A percentile compares a stretch with the other conserved stretches of the same genome.
Conservation (phyloP, 2,888 invertebrate species). For the Caenorhabditis panamensis region DNA sequence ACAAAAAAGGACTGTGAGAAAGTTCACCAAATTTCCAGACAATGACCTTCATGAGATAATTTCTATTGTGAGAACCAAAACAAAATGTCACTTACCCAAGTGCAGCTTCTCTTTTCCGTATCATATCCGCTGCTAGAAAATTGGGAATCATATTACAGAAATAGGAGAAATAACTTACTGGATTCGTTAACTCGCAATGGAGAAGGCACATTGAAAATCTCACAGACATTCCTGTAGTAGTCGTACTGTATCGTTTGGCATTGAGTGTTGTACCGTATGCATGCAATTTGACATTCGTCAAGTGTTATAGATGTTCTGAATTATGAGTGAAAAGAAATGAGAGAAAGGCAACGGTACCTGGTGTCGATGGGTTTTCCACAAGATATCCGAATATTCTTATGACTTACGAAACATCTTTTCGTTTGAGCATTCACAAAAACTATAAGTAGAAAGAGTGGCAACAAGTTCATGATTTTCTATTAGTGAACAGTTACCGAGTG, state of each 20-base stretch:
- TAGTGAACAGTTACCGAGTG: slow-evolving; percentile 53
- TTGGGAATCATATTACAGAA: not conserved
- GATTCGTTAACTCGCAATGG: slow-evolving; percentile 54
- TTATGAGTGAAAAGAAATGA: not conserved
- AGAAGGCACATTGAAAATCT: slow-evolving; percentile 59
- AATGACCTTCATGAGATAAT: too few relatives aligned
- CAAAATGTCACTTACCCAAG: slow-evolving; percentile 31
- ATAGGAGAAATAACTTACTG: slow-evolving; percentile 12
- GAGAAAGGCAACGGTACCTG: slow-evolving; percentile 5
- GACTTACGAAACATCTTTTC: slow-evolving; percentile 57
- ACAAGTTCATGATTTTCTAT: slow-evolving; percentile 43
- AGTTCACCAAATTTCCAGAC: not conserved
- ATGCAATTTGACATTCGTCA: slow-evolving; percentile 61
- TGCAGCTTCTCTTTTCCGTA: slow-evolving; percentile 37
- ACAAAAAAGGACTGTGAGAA: not conserved
- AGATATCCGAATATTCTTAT: slow-evolving; percentile 59
- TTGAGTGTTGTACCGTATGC: slow-evolving; percentile 53
- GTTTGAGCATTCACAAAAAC: slow-evolving; percentile 26
- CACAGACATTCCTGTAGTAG: slow-evolving; percentile 64
- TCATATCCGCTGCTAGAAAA: slow-evolving; percentile 32
- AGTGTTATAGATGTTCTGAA: slow-evolving; percentile 49
- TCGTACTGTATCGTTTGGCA: slow-evolving; percentile 67
- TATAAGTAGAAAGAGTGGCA: slow-evolving; percentile 39
- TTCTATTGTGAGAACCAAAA: not conserved
- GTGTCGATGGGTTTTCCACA: slow-evolving; percentile 59